A percentile compares a stretch with the other conserved stretches of the same genome.
Conservation (phyloP, 2,797 vertebrate genomes). For the Hippoglossus hippoglossus region DNA sequence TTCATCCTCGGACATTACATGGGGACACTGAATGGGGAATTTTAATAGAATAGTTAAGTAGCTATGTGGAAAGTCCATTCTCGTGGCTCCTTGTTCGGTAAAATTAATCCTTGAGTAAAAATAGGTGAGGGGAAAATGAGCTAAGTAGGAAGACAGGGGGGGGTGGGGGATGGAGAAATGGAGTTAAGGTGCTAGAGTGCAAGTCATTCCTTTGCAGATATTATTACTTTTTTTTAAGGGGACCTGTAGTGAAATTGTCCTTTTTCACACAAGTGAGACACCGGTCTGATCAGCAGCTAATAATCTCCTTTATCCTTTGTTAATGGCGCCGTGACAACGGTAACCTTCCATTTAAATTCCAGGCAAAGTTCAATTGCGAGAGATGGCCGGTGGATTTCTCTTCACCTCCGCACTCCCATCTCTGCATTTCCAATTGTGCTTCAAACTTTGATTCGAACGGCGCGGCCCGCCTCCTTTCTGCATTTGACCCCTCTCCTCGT, state of each 20-base stretch:
- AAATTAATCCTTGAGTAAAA: constrained; percentile 99
- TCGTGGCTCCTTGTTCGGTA: constrained; percentile 91
- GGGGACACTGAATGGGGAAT: constrained; percentile 95
- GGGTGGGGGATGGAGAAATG: constrained; percentile 82
- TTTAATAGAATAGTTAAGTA: constrained; percentile 99
- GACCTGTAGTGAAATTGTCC: constrained; percentile 76
- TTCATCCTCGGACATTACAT: constrained; percentile 98
- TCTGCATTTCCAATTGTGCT: constrained; percentile 61
- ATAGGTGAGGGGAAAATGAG: constrained; percentile 92
- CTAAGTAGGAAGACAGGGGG: constrained; percentile 76
- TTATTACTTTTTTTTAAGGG: constrained; percentile 80
- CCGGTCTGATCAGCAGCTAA: constrained; percentile 80
- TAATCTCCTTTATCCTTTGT: constrained; percentile 84
- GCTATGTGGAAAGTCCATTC: constrained; percentile 86
- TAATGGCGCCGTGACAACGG: constrained; percentile 79
- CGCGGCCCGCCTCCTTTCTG: constrained; percentile 60
- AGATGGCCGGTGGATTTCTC: constrained; percentile 72
- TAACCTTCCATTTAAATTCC: constrained; percentile 83
- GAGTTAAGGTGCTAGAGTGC: constrained; percentile 88
- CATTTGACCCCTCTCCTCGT: constrained; percentile 79
- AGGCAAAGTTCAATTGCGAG: constrained; percentile 83
- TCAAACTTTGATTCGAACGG: constrained; percentile 79
- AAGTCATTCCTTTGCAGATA: constrained; percentile 82
- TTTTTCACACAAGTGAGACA: constrained; percentile 77
- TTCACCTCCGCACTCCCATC: constrained; percentile 55